Base-by-base conservation (phyloP, 2,113 vertebrate species). In the Boulengerochromis microlepis region DNA sequence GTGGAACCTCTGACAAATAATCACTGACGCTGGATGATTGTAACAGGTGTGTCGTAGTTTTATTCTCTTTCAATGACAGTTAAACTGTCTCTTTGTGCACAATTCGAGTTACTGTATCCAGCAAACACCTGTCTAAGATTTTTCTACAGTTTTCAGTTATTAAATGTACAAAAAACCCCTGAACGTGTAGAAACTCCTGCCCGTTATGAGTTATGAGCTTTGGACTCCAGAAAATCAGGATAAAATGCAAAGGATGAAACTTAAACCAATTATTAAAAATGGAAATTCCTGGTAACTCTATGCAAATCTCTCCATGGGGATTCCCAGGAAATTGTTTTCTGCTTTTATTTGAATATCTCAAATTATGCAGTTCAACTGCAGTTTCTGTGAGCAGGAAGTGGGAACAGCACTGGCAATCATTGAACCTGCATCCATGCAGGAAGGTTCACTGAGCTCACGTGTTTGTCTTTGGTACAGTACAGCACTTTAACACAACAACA, bases 11-110 rank as follows among this genome's bases (percentile, higher is more conserved):
- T 16, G 57, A 66, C 64, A 42, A 71, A 71, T 42, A 16, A 10
- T 26, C 1, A 10, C 15, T 18, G 42, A 45, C 1, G 24, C 15
- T 47, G 42, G 71, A 29, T 18, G 16, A 50, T 29, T 50, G 24
- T 29, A 50, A 18, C 15, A 50, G 42, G 0, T 50, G 42, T 47
- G 10, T 76, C 24, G 7, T 1, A 47, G 24, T 50, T 11, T 18
- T 19, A 76, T 50, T 3, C 24, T 47, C 24, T 0, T 10, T 26
- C 0, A 7, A 18, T 18, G 38, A 45, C 69, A 74, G 69, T 29
- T 76, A 29, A 47, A 11, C 15, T 19, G 42, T 76, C 6, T 29
- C n/a, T 26, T 42, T 1, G 64, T 33, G 29, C 5, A 19, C 29
- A 64, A 29, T 64, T 33, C 0, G 0, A 64, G 10, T 1, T 64